phyloP scores from a whole-genome alignment of 2,113 vertebrate genomes.

The Notothenia coriiceps region DNA sequence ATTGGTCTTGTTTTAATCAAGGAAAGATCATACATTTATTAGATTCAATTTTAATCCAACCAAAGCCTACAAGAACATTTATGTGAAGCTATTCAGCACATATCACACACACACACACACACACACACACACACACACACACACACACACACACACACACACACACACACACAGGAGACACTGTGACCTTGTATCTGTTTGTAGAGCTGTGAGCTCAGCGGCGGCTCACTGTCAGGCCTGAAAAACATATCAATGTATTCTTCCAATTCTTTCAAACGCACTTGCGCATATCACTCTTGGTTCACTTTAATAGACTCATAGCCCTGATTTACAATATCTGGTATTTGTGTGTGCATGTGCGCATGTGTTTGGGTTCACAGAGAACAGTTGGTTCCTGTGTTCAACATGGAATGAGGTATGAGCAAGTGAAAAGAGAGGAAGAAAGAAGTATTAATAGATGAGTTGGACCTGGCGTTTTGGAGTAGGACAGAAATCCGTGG shows the following conservation, averaged over 20 bases:
- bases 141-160: slow-evolving; percentile 10
- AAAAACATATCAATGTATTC: slow-evolving; percentile 47
- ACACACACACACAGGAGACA: slow-evolving; percentile 22
- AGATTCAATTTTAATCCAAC: neutral
- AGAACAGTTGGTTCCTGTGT: slow-evolving; percentile 67
- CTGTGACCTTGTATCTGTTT: slow-evolving; percentile 64
- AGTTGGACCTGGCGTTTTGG: neutral
- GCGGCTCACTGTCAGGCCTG: slow-evolving; percentile 54
- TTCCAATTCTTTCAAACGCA: slow-evolving; percentile 7
- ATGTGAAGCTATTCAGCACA: slow-evolving; percentile 2
- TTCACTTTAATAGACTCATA: slow-evolving; percentile 22
- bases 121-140: neutral
- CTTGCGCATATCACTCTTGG: slow-evolving; percentile 18
- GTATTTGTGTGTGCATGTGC: slow-evolving; percentile 10
- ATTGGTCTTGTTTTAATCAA: neutral
- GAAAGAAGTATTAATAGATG: neutral
- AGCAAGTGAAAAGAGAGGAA: slow-evolving; percentile 32
- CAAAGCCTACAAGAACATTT: slow-evolving; percentile 15
- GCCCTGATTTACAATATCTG: neutral
- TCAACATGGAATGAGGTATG: slow-evolving; percentile 40
- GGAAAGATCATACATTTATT: neutral
- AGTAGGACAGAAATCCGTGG: neutral
- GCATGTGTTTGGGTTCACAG: slow-evolving; percentile 8
- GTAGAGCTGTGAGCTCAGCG: slow-evolving; percentile 59
- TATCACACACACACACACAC: slow-evolving; percentile 16